Base-by-base conservation (phyloP, 1,140 invertebrate species). In the Cydia amplana region DNA sequence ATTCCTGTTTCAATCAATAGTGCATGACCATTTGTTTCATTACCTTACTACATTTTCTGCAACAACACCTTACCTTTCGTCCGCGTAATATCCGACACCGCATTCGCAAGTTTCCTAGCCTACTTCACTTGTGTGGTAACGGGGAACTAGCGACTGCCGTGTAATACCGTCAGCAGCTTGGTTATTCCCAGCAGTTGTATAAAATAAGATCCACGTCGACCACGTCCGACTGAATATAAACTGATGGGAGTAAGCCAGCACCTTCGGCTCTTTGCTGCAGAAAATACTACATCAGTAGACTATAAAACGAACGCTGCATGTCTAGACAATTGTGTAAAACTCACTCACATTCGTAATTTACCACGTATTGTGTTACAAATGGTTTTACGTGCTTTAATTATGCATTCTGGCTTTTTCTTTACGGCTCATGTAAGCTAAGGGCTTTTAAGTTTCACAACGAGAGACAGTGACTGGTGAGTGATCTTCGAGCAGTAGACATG, bases 271-370 rank as follows among this genome's bases (percentile, higher is more conserved):
- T 20, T 70, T 70, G 65, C 28, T 70, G 36, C 32, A 70, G 65
- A 70, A 70, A 70, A 70, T 60, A 60, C 5, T 23, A 40, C 16
- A 70, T 70, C 64, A 36, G 18, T 67, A 67, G 64, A 36, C 2
- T 64, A 67, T 32, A 70, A 70, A 70, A 40, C 65, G 79, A 83
- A 79, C 81, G 82, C 77, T 89, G 89, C 89, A 91, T 91, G 89
- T 40, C 65, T 70, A 70, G 65, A 23, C n/a, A 67, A 23, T 36
- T 67, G 64, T 67, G 64, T 67, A 67, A 32, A 55, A 16, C 32
- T 70, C 28, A 70, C 65, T 70, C 6, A 70, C 65, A 70, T 70
- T 60, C 65, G 65, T 70, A 67, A 67, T 67, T 67, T 67, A 36
- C 64, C 64, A 67, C 64, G 9, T 76, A 67, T 76, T 70, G 79